A percentile compares a stretch with the other conserved stretches of the same genome.
Conservation (phyloP, 2,797 vertebrate species). For the Pseudomugil tenellus region DNA sequence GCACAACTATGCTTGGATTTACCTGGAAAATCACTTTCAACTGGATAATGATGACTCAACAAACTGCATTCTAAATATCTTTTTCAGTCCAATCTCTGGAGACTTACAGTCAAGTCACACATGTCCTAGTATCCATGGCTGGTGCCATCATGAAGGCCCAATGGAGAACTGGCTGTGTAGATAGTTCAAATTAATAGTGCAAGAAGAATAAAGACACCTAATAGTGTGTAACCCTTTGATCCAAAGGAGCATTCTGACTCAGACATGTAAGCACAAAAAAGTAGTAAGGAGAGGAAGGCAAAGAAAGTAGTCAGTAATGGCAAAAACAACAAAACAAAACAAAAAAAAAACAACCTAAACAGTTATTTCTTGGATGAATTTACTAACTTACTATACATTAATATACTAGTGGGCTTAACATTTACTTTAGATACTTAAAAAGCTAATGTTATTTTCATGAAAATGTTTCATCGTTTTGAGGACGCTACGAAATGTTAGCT, state of each 20-base stretch:
- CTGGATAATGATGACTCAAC: constrained; percentile 74
- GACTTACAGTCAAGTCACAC: constrained; percentile 76
- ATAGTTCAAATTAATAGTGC: constrained; percentile 64
- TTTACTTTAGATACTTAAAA: background rate
- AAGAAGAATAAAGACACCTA: constrained; percentile 46
- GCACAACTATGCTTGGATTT: constrained; percentile 62
- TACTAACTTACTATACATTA: background rate
- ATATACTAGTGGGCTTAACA: background rate
- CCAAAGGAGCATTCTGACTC: constrained; percentile 6
- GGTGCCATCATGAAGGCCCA: constrained; percentile 69
- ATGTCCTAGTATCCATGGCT: constrained; percentile 70
- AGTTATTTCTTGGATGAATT: background rate
- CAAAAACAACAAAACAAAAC: no score
- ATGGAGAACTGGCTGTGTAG: constrained; percentile 71
- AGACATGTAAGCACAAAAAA: constrained; percentile 1
- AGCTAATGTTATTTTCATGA: background rate
- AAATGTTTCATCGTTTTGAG: background rate
- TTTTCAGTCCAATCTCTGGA: constrained; percentile 27
- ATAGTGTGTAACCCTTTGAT: constrained; percentile 27
- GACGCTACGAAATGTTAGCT: background rate
- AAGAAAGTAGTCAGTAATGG: constrained; percentile 1
- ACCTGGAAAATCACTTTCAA: constrained; percentile 76
- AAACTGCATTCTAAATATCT: constrained; percentile 17
- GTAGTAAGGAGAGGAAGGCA: background rate
- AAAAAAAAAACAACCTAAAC: no score